phyloP scores from a whole-genome alignment of 2,888 invertebrate genomes.

The Yponomeuta evonymella region DNA sequence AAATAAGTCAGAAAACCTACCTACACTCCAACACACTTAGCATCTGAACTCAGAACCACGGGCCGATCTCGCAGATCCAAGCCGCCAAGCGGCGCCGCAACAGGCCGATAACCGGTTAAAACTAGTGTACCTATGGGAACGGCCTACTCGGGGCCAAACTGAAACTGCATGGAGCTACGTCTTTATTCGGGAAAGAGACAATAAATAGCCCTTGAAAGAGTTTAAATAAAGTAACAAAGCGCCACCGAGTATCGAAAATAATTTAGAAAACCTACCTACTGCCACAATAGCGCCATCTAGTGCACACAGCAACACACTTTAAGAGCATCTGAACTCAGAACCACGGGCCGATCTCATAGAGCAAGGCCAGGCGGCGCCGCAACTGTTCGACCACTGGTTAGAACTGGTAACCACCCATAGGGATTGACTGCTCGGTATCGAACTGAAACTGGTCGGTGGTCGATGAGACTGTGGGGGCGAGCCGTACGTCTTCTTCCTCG shows the following conservation, averaged over 20 bases:
- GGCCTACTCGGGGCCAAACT: constrained; percentile 82
- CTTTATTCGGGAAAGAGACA: not conserved
- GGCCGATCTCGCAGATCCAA: not conserved
- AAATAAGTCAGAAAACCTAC: not conserved
- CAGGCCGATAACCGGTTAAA: constrained; percentile 53
- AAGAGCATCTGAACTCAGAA: not conserved
- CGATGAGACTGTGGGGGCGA: constrained; percentile 86
- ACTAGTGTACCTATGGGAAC: constrained; percentile 87
- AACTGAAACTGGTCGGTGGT: constrained; percentile 84
- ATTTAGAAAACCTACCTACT: not conserved
- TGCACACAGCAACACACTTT: not conserved
- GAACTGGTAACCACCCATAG: constrained; percentile 87
- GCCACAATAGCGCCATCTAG: too few relatives aligned
- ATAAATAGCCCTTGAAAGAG: not conserved
- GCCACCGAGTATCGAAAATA: not conserved
- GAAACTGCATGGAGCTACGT: constrained; percentile 71
- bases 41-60: not conserved
- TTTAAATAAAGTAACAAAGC: not conserved
- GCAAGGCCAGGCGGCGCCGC: not conserved
- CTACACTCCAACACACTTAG: not conserved
- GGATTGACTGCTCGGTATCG: constrained; percentile 81
- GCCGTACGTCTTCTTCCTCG: constrained; percentile 89
- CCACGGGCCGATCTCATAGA: not conserved
- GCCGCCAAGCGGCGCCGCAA: not conserved
- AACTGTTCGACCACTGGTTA: constrained; percentile 35